Conservation (phyloP, 2,113 vertebrate genomes). For the Euleptes europaea region DNA sequence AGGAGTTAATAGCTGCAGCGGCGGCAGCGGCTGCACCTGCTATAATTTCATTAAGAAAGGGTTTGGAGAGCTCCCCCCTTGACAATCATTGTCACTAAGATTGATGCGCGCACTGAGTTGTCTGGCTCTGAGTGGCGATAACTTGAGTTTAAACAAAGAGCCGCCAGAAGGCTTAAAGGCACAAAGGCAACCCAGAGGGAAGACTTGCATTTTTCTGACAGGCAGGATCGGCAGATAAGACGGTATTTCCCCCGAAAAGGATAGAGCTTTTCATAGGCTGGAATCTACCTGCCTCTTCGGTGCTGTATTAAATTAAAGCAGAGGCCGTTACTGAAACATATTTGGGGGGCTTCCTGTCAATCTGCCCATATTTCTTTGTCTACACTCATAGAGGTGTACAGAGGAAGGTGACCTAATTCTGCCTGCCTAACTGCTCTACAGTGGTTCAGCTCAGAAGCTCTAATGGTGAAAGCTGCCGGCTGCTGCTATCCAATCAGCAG, state of each 20-base stretch:
- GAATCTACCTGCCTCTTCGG: background rate
- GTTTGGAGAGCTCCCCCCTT: slow-evolving; percentile 2
- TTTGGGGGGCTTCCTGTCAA: background rate
- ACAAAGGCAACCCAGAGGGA: background rate
- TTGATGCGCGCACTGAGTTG: background rate
- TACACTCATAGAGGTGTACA: background rate
- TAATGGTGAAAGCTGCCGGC: background rate
- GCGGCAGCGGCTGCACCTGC: background rate
- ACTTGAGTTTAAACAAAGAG: slow-evolving; percentile 8
- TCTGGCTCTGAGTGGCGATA: slow-evolving; percentile 11
- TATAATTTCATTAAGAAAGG: slow-evolving; percentile 4
- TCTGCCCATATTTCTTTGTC: background rate
- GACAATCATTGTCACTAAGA: slow-evolving; percentile 16
- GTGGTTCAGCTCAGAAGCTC: background rate
- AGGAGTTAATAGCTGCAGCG: background rate
- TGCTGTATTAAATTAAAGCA: background rate
- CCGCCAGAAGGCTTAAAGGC: slow-evolving; percentile 8
- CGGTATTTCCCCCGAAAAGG: background rate
- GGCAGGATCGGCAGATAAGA: background rate
- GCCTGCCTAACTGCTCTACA: background rate
- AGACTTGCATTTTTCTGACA: background rate
- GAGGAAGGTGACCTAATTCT: background rate
- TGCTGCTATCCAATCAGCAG: background rate
- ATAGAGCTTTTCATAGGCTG: background rate
- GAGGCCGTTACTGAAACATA: background rate